A percentile compares a stretch with the other conserved stretches of the same genome.
Conservation (phyloP, 2,888 invertebrate genomes). For the Cerastis rubricosa region DNA sequence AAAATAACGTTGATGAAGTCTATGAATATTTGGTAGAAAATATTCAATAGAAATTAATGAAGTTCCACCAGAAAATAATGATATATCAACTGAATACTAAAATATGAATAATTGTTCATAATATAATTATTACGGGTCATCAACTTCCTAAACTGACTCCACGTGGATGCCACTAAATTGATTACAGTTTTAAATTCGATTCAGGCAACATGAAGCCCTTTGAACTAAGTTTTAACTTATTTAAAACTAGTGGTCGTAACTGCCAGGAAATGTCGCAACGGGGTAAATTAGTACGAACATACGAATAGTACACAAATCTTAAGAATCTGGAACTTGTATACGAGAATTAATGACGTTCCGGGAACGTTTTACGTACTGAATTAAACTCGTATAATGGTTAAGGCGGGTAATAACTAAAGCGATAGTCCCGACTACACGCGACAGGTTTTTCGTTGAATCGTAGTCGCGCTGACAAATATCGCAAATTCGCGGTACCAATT, state of each 20-base stretch:
- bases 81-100: neutral
- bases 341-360: slow-evolving; percentile 37
- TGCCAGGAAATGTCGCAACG: slow-evolving; percentile 27
- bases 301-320: slow-evolving; percentile 60
- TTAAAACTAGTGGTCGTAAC: slow-evolving; percentile 45
- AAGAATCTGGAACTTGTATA: slow-evolving; percentile 51
- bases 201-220: slow-evolving; percentile 38
- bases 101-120: slow-evolving; percentile 14
- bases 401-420: neutral
- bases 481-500: neutral
- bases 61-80: neutral
- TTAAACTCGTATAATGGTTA: slow-evolving; percentile 6
- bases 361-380: neutral
- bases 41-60: slow-evolving; percentile 1
- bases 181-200: slow-evolving; percentile 58
- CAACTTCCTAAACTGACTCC: slow-evolving; percentile 3
- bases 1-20: neutral
- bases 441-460: neutral
- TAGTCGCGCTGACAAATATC: neutral
- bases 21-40: slow-evolving; percentile 5
- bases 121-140: neutral
- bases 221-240: slow-evolving; percentile 62
- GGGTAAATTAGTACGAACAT: slow-evolving; percentile 55
- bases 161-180: slow-evolving; percentile 27
- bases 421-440: neutral